Conservation (phyloP, 2,888 invertebrate species). For the Himalopsyche tibetana region DNA sequence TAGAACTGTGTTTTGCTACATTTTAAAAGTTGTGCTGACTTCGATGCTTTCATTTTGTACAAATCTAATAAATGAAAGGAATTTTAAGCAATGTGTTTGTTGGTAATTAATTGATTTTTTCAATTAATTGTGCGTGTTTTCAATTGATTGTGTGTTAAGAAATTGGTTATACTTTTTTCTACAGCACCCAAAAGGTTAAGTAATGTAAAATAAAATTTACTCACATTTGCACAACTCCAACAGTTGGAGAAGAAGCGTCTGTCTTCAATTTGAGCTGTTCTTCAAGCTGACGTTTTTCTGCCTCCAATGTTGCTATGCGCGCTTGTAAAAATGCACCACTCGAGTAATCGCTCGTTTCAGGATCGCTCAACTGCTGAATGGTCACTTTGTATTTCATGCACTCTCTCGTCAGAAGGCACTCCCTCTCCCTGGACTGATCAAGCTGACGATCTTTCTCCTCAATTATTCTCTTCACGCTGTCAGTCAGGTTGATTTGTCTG, state of each 20-base stretch:
- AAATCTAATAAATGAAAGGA: no score
- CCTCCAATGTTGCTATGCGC: constrained; percentile 47
- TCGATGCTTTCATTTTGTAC: no score
- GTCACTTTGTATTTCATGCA: constrained; percentile 82
- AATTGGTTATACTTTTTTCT: no score
- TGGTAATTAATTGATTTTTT: no score
- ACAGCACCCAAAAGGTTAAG: no score
- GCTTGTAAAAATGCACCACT: constrained; percentile 67
- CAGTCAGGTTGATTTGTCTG: constrained; percentile 79
- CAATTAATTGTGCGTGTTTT: no score
- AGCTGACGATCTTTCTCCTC: constrained; percentile 85
- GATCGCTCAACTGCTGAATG: constrained; percentile 82
- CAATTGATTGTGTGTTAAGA: no score
- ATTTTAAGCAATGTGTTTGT: no score
- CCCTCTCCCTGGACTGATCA: constrained; percentile 80
- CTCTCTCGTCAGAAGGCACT: constrained; percentile 79
- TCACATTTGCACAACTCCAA: constrained; percentile 57
- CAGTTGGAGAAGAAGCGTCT: not conserved
- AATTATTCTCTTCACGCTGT: constrained; percentile 80
- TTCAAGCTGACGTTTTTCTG: constrained; percentile 52
- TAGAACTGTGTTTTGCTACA: no score
- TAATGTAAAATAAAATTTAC: not conserved
- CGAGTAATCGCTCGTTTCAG: constrained; percentile 78
- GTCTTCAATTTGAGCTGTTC: constrained; percentile 51
- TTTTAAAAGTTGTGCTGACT: no score